Evolutionary conservation across 2,888 invertebrate species (phyloP).

Genomic region (Gari tellinella): DNA sequence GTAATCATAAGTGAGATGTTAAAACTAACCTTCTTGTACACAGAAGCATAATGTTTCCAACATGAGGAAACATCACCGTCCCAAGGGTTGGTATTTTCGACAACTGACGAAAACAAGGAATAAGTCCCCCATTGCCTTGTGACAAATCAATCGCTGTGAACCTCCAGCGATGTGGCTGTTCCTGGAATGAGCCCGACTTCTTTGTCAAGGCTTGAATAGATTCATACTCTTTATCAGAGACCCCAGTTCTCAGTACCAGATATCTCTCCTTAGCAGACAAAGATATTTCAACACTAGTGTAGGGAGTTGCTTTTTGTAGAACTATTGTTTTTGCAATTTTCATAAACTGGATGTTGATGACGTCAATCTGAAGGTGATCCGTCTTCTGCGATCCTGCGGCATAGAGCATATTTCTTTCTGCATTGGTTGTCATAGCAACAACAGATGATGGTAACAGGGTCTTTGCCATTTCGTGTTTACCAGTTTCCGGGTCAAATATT

Average conservation of each 20-base stretch:
- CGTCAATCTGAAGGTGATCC: slow-evolving; percentile 49
- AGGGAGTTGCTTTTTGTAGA: slow-evolving; percentile 63
- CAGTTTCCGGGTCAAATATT: slow-evolving; percentile 49
- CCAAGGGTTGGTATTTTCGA: slow-evolving; percentile 77
- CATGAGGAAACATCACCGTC: slow-evolving; percentile 55
- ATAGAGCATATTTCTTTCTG: slow-evolving; percentile 50
- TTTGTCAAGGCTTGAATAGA: slow-evolving; percentile 68
- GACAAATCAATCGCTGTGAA: slow-evolving; percentile 73
- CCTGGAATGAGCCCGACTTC: slow-evolving; percentile 58
- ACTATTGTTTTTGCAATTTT: slow-evolving; percentile 60
- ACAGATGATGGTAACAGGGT: slow-evolving; percentile 54
- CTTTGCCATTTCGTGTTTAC: slow-evolving; percentile 40
- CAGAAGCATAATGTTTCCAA: slow-evolving; percentile 71
- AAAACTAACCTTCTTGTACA: slow-evolving; percentile 58
- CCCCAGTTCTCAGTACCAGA: slow-evolving; percentile 60
- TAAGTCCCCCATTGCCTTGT: slow-evolving; percentile 63
- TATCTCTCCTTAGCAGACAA: slow-evolving; percentile 68
- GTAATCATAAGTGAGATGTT: no score
- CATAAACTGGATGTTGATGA: slow-evolving; percentile 59
- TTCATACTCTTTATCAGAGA: slow-evolving; percentile 70
- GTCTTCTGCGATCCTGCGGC: slow-evolving; percentile 58
- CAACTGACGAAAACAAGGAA: slow-evolving; percentile 69
- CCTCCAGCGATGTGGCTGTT: slow-evolving; percentile 69
- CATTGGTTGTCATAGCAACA: slow-evolving; percentile 53
- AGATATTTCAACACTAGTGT: slow-evolving; percentile 55